Evolutionary conservation across 2,888 invertebrate genomes (phyloP).

Genomic region (Osmoderma eremita): DNA sequence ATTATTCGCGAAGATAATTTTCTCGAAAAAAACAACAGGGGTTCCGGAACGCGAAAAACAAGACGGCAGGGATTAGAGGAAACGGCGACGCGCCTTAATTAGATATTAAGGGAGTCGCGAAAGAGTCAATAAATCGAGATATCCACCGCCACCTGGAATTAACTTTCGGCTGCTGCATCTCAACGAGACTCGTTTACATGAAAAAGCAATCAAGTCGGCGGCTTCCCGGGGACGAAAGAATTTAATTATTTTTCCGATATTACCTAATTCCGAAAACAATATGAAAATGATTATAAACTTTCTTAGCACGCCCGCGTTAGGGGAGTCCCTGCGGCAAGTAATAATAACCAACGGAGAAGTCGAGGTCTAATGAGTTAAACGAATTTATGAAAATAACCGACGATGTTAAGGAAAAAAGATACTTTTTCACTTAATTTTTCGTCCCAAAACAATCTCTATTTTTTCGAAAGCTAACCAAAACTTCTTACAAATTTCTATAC

Average conservation of each 20-base stretch:
- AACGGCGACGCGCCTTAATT: constrained; percentile 8
- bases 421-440: too few species aligned
- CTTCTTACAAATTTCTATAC: too few species aligned
- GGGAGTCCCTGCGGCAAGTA: neutral
- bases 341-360: neutral
- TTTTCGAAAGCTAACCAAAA: too few species aligned
- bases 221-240: constrained; percentile 10
- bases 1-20: neutral
- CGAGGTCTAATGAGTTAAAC: neutral
- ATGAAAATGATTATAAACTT: constrained; percentile 19
- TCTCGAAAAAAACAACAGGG: neutral
- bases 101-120: constrained; percentile 23
- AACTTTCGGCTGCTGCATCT: constrained; percentile 34
- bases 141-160: constrained; percentile 28
- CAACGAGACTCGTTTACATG: constrained; percentile 24
- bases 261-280: constrained; percentile 15
- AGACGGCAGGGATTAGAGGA: neutral
- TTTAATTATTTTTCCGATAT: constrained; percentile 33
- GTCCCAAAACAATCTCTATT: too few species aligned
- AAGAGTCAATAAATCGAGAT: constrained; percentile 33
- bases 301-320: neutral
- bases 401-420: too few species aligned
- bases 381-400: neutral
- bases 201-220: constrained; percentile 29
- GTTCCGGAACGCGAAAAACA: neutral